phyloP scores from a whole-genome alignment of 2,113 vertebrate genomes.

The Cyanoliseus patagonus region DNA sequence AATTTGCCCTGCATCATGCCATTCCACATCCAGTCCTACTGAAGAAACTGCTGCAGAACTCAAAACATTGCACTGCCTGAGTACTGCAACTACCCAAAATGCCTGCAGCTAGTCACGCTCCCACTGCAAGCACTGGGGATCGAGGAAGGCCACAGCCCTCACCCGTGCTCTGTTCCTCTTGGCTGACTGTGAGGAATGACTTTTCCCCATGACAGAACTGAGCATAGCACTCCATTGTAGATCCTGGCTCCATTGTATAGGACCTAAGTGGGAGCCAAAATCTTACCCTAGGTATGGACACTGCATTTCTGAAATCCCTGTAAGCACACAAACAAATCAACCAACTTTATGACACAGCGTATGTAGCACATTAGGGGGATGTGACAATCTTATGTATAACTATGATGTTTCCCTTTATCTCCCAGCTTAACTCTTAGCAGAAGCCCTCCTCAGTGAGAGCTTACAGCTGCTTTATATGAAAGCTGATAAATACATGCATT shows the following conservation, averaged over 20 bases:
- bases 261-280: background rate
- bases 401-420: background rate
- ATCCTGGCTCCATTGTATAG: background rate
- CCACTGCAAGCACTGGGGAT: background rate
- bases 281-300: background rate
- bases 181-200: background rate
- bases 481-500: conserved; percentile 29
- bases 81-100: no score
- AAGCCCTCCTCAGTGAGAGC: background rate
- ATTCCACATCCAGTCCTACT: background rate
- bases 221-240: background rate
- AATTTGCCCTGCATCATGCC: background rate
- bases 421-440: background rate
- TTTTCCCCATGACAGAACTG: background rate
- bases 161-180: rapidly evolving
- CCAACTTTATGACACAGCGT: background rate
- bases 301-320: background rate
- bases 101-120: background rate
- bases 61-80: background rate
- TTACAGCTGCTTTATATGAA: conserved; percentile 11
- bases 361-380: background rate
- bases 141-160: background rate
- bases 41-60: background rate
- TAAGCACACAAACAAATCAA: background rate
- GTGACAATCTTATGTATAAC: background rate